Evolutionary conservation across 2,113 vertebrate species (phyloP), one percentile per base, ranked within the genome.

Genomic region (Epinephelus lanceolatus): DNA sequence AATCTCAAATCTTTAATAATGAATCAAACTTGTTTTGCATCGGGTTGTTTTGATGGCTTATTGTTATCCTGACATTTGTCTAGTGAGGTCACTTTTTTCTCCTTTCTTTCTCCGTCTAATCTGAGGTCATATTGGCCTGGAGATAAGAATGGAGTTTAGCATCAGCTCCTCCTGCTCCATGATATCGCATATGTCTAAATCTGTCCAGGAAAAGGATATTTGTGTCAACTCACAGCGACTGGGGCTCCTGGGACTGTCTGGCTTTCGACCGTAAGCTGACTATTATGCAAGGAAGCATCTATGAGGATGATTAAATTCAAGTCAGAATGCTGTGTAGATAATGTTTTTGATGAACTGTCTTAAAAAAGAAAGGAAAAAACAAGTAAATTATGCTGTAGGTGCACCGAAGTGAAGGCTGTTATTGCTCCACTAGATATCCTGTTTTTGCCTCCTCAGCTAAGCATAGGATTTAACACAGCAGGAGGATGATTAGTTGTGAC

Each of bases 111-210:
- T 70, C 66, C 14, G 13, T 88, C 11, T 90, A 85, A 90, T 92
- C 88, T 89, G 71, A 78, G 61, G 51, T 85, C 68, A 77, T 70
- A 61, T 17, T 11, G 59, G 15, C 18, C 45, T 30, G 21, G 45
- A 87, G 81, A 75, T 89, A 60, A 90, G 80, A 59, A 52, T 52
- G 23, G 63, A 83, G 7, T 87, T 86, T 23, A 78, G n/a, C 57
- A 60, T 81, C 69, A 72, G 45, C 71, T 23, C 27, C 49, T 84
- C 23, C 23, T 68, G 81, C 76, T 61, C 49, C 55, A 49, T 78
- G 66, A 81, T 68, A 68, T 78, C 75, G 52, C 78, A 80, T 85
- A 88, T 60, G 68, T 88, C 71, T 73, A 78, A 88, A 78, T 92
- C 79, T 76, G 71, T 71, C 74, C 56, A 59, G 66, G 66, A 79